Base-by-base conservation (phyloP, 2,113 vertebrate genomes). In the Clarias gariepinus region DNA sequence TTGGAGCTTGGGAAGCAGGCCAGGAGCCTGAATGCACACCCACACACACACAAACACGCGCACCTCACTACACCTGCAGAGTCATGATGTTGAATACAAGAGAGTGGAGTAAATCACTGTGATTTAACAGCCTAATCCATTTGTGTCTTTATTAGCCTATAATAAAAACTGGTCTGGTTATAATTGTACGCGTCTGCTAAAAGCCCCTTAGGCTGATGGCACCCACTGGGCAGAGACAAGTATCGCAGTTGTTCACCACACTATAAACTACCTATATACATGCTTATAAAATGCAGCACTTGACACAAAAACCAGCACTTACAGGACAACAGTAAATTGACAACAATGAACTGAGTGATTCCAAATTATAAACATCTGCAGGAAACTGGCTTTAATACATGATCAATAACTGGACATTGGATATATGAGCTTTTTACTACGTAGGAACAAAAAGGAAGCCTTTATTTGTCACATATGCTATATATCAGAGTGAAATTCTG, bases 111-210 rank as follows among this genome's bases (percentile, higher is more conserved):
- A 93, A 93, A 94, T 93, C 93, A 91, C 78, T 90, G 84, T 92
- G 92, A 94, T 93, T 94, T 94, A 93, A 93, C 83, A 83, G 78
- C 84, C 85, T 88, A 87, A 90, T 90, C 88, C 90, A 91, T 84
- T 91, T 89, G 85, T 63, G 86, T 87, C 92, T 94, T 94, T 94
- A 94, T 92, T 92, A 91, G 89, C 88, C 85, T 88, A 89, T 92
- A 93, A 93, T 91, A 90, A 94, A 79, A 93, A 89, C 91, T 87
- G 87, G 91, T 87, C 90, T 90, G 90, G 89, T 87, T 87, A 85
- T 93, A 92, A 94, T 91, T 89, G 91, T 86, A 86, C 84, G 53
- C 89, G 92, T 92, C 91, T 86, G 90, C 91, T 94, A 92, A 93
- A 94, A 92, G 85, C 91, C 86, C 80, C 91, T 84, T 76, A 87